Evolutionary conservation across 2,888 invertebrate species (phyloP), one percentile per base, ranked within the genome.

Genomic region (Euphydryas editha): DNA sequence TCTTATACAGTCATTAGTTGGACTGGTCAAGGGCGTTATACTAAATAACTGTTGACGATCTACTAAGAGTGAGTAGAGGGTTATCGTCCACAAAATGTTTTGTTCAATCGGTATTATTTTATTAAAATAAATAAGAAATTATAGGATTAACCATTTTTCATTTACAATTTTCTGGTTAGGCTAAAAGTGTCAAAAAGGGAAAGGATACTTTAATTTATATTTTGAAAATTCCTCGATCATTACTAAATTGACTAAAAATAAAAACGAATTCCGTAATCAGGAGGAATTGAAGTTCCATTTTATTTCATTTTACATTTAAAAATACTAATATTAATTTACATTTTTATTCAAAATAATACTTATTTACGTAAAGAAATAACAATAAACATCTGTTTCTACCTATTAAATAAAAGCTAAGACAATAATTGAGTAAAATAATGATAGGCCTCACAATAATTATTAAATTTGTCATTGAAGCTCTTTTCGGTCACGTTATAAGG

Each of bases 11-110:
- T 84, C 89, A 89, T 91, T 91, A 91, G 86, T 76, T 77, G 76
- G 81, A 79, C 83, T 81, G 87, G 85, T 85, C 90, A 89, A 90
- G 90, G 90, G 86, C 88, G 85, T 68, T 69, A 74, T 80, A 82
- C 82, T 87, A 88, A 88, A 84, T 86, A 86, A 83, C 87, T 84
- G 87, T 85, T 87, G 88, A 88, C 86, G 83, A 87, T 87, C 84
- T 64, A 63, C 82, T 86, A 84, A 86, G 83, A 81, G 82, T 85
- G 80, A 84, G 83, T 75, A 88, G 83, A 76, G 18, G 63, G 15
- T 44, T 13, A 20, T 20, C 39, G 20, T 49, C 37, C 51, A 64
- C 30, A 15, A 46, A 11, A 57, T n/a, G 8, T 5, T n/a, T 24
- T 15, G 51, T 17, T 46, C 8, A 24, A 30, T 54, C 15, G 17